A percentile compares a stretch with the other conserved stretches of the same genome.
These are phyloP conservation scores for Drosophila falleni DNA, from an alignment of 2,888 invertebrate genomes.

Conservation along the genomic window DNA sequence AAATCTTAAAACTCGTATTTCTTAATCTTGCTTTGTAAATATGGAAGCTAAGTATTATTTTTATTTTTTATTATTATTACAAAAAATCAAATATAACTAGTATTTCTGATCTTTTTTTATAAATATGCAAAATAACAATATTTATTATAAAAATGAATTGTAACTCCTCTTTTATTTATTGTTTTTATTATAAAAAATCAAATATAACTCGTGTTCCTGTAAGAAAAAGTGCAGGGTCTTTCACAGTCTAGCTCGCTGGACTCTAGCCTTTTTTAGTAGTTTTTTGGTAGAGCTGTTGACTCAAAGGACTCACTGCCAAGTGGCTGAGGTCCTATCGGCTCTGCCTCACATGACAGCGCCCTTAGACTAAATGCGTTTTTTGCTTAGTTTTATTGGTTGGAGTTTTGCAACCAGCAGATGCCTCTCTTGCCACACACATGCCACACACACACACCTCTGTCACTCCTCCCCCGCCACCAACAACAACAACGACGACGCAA, in stretches of 20 bases:
- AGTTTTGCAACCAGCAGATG: slow-evolving; percentile 16
- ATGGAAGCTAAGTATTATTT: too few species aligned
- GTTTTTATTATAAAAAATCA: too few species aligned
- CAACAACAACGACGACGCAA: slow-evolving; percentile 34
- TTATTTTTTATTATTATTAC: too few species aligned
- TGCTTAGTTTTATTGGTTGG: slow-evolving; percentile 76
- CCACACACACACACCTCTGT: background rate
- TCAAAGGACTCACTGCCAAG: slow-evolving; percentile 34
- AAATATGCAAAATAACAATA: too few species aligned
- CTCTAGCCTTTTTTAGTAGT: background rate
- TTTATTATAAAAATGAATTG: too few species aligned
- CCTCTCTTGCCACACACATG: background rate
- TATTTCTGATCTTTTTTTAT: too few species aligned
- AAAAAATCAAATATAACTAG: too few species aligned
- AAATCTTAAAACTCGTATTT: too few species aligned
- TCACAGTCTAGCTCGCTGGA: background rate
- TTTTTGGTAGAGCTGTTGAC: slow-evolving; percentile 9
- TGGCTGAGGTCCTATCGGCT: slow-evolving; percentile 34
- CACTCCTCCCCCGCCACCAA: background rate
- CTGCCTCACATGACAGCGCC: slow-evolving; percentile 53
- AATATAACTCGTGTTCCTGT: too few species aligned
- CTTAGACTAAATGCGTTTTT: slow-evolving; percentile 76
- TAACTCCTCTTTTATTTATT: too few species aligned
- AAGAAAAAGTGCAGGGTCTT: background rate
- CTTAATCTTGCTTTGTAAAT: too few species aligned